A percentile compares a stretch with the other conserved stretches of the same genome.
These are phyloP conservation scores for Herpetotheres cachinnans DNA, from an alignment of 2,113 vertebrate genomes.

Conservation along the genomic window DNA sequence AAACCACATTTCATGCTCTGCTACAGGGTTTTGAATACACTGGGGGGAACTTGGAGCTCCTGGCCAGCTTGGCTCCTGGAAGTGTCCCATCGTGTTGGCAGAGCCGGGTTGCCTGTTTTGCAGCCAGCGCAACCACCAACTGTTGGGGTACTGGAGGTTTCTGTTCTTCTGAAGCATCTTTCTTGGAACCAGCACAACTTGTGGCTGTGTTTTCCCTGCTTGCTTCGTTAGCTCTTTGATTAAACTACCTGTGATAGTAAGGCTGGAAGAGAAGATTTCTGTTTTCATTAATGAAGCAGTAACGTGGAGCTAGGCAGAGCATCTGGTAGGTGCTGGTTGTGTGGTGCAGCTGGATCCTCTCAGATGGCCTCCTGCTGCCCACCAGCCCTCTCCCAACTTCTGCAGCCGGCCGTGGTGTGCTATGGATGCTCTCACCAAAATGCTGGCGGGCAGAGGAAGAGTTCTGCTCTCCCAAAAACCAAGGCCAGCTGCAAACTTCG, in stretches of 20 bases:
- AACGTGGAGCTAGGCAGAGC: not conserved
- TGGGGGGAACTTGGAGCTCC: not conserved
- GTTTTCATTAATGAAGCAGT: not conserved
- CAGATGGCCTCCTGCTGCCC: not conserved
- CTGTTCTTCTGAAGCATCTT: not conserved
- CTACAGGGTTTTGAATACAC: not conserved
- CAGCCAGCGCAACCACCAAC: conserved; percentile 30
- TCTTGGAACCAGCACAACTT: not conserved
- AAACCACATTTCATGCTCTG: not conserved
- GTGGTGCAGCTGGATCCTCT: not conserved
- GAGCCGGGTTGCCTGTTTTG: not conserved
- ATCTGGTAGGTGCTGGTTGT: not conserved
- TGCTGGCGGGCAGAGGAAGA: not conserved
- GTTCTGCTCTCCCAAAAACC: not conserved
- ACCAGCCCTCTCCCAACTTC: not conserved
- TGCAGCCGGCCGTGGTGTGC: not conserved
- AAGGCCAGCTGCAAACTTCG: not conserved
- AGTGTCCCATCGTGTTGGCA: conserved; percentile 22
- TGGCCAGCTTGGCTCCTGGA: conserved; percentile 25
- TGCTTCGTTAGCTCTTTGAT: conserved; percentile 15
- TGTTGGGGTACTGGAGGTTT: conserved; percentile 14
- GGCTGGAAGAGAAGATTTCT: not conserved
- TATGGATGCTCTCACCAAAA: not conserved
- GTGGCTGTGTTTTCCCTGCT: not conserved
- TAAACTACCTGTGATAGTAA: conserved; percentile 9